Evolutionary conservation across 2,797 vertebrate species (phyloP), one percentile per base, ranked within the genome.

Genomic region (Tympanoctomys barrerae): DNA sequence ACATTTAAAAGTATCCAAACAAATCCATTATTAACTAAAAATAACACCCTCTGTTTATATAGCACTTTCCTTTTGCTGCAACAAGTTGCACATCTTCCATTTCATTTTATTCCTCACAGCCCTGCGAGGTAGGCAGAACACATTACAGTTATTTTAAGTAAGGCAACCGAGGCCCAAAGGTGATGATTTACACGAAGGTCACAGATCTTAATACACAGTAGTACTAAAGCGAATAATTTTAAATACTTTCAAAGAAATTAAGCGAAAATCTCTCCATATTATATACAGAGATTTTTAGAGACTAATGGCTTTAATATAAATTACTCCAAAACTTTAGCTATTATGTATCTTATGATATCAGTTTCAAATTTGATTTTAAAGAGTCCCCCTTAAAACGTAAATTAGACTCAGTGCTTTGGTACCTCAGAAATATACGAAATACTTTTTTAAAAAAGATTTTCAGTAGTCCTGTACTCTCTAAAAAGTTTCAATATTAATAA

Each of bases 91-190:
- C 49, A 94, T 42, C 89, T 31, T 91, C 86, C 78, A 82, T 70
- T 83, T 92, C 54, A 94, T 87, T 75, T 87, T 62, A 82, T 52
- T 87, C 96, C 96, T 97, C 96, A 97, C 96, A 97, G 87, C 95
- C 97, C 94, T 95, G 96, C 91, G 97, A 96, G 95, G 92, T 94
- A 97, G 94, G 94, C 89, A 87, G 62, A 94, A 78, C 59, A 95
- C 79, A n/a, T 88, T 90, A 94, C 21, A 96, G 9, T 91, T 92
- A 84, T 91, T 91, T 94, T 94, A 93, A 87, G 39, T 95, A 91
- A 97, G 97, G 94, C 90, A 96, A 73, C 19, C 71, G 79, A 97
- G 92, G 77, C 73, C 88, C 83, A 83, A 91, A 85, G 83, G 88
- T 86, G 66, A 75, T 33, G 64, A 90, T 52, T 81, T 81, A 90